Evolutionary conservation across 92 coral and sea anemone species (phyloP).

Genomic region (Zoanthus gigantus): DNA sequence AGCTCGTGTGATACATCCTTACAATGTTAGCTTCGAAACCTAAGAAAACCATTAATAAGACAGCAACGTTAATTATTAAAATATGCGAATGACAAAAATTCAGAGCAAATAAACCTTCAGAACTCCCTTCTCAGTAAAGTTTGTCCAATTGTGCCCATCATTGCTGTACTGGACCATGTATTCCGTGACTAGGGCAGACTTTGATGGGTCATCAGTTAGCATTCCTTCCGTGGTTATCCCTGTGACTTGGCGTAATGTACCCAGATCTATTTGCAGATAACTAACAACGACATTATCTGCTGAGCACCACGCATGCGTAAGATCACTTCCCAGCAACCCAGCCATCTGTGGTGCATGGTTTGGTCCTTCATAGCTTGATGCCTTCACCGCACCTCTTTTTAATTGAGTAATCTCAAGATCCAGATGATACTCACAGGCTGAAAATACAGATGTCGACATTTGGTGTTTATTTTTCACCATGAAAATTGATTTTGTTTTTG

Average conservation of each 20-base stretch:
- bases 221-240: slow-evolving; percentile 27
- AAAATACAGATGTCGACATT: background rate
- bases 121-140: slow-evolving; percentile 13
- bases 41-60: background rate
- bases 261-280: slow-evolving; percentile 33
- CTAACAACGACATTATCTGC: background rate
- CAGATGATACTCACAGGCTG: background rate
- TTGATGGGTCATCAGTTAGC: background rate
- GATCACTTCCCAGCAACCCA: slow-evolving; percentile 13
- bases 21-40: background rate
- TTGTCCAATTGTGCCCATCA: slow-evolving; percentile 17
- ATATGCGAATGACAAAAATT: background rate
- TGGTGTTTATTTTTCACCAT: no score
- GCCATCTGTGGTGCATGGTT: slow-evolving; percentile 30
- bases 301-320: slow-evolving; percentile 37
- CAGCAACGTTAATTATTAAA: background rate
- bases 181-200: slow-evolving; percentile 25
- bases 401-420: background rate
- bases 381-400: slow-evolving; percentile 17
- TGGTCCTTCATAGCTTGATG: slow-evolving; percentile 26
- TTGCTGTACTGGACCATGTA: slow-evolving; percentile 23
- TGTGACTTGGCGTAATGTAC: background rate
- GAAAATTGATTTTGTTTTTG: no score
- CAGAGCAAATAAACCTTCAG: background rate
- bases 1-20: no score